phyloP scores from a whole-genome alignment of 2,888 invertebrate species.

The Muscina levida region DNA sequence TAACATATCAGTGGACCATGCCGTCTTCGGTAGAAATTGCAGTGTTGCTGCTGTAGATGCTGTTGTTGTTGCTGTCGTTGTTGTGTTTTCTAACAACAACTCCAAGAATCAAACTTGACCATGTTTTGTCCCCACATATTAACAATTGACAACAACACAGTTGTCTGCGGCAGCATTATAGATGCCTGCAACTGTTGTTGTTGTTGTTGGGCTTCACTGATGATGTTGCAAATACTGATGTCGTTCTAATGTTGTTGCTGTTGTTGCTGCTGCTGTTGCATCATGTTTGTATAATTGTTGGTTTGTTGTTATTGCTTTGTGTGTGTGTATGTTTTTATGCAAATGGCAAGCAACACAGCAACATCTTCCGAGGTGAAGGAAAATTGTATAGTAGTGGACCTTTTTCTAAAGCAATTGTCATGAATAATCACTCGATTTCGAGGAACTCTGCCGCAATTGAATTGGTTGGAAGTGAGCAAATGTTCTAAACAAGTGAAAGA shows the following conservation, averaged over 20 bases:
- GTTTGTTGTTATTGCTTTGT: constrained; percentile 58
- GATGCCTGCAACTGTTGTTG: constrained; percentile 56
- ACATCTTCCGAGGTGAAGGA: constrained; percentile 5
- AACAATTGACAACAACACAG: constrained; percentile 70
- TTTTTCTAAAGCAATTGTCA: constrained; percentile 55
- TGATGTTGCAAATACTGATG: constrained; percentile 67
- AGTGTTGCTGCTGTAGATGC: constrained; percentile 33
- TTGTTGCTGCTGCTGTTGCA: constrained; percentile 57
- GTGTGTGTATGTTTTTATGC: constrained; percentile 56
- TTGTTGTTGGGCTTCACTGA: constrained; percentile 35
- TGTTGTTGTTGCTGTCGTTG: constrained; percentile 46
- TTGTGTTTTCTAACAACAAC: constrained; percentile 67
- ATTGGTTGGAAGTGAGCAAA: constrained; percentile 16
- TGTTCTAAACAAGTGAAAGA: constrained; percentile 37
- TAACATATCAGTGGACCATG: background rate
- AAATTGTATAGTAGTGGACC: constrained; percentile 12
- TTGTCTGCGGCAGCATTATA: background rate
- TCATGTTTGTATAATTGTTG: constrained; percentile 65
- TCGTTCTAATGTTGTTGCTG: constrained; percentile 35
- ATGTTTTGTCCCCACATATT: constrained; percentile 75
- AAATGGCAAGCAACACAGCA: constrained; percentile 13
- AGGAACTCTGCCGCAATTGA: constrained; percentile 34
- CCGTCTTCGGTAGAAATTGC: no score
- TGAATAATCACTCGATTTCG: constrained; percentile 60
- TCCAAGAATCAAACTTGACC: constrained; percentile 73